These are phyloP conservation scores for Miichthys miiuy DNA, from an alignment of 2,797 vertebrate genomes.

Conservation along the genomic window DNA sequence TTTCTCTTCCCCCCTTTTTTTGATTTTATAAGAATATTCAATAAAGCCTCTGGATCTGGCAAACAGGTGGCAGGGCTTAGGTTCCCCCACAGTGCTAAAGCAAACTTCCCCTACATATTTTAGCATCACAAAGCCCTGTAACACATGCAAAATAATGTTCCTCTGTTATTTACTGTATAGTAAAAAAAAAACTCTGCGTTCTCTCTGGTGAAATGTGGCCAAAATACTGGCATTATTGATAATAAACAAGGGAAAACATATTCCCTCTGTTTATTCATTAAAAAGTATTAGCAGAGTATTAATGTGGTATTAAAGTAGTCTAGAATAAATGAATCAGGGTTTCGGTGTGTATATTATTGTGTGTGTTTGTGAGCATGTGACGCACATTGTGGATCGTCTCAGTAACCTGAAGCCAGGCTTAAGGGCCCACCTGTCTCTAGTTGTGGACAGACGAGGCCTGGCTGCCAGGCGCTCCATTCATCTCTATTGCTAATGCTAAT, in stretches of 20 bases:
- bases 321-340: constrained; percentile 35
- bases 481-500: constrained; percentile 78
- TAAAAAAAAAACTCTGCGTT: constrained; percentile 36
- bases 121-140: constrained; percentile 78
- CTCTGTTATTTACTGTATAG: constrained; percentile 25
- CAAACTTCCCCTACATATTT: constrained; percentile 84
- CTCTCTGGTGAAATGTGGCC: constrained; percentile 6
- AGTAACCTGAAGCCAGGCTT: constrained; percentile 82
- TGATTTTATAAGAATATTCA: constrained; percentile 86
- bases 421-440: constrained; percentile 81
- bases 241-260: background rate
- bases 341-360: constrained; percentile 43
- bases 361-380: constrained; percentile 69
- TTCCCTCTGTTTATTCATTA: background rate
- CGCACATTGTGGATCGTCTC: constrained; percentile 65
- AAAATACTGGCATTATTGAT: background rate
- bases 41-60: constrained; percentile 86
- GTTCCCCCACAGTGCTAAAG: constrained; percentile 76
- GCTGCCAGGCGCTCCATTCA: constrained; percentile 78
- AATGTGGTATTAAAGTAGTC: constrained; percentile 15
- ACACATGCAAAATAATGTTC: constrained; percentile 63
- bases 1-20: constrained; percentile 77
- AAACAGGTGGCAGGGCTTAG: constrained; percentile 87
- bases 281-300: constrained; percentile 13
- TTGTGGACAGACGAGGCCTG: constrained; percentile 81